Conservation (phyloP, 2,888 invertebrate genomes). For the Heliconius ismenius region DNA sequence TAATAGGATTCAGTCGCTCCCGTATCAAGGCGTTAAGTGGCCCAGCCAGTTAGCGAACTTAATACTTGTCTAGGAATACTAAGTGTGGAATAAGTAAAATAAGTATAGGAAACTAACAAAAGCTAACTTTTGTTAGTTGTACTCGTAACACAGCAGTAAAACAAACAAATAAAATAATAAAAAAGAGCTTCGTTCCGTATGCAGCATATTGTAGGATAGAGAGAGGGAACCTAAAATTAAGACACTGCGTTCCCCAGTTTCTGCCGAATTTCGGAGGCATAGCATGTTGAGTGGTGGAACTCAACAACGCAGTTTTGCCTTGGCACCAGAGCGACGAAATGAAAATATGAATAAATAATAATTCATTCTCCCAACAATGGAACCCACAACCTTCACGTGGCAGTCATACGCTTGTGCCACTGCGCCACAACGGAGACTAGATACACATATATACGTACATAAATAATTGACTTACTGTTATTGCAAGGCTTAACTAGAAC, state of each 20-base stretch:
- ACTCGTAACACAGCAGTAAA: too few species aligned
- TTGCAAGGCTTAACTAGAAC: neutral
- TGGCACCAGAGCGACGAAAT: neutral
- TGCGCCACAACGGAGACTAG: neutral
- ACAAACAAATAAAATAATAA: too few species aligned
- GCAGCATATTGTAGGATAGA: neutral
- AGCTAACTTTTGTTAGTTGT: too few species aligned
- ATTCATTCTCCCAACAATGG: neutral
- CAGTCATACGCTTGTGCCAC: neutral
- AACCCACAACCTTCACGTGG: neutral
- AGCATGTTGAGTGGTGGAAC: neutral
- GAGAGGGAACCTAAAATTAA: neutral
- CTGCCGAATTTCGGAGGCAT: neutral
- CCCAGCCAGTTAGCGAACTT: slow-evolving; percentile 12
- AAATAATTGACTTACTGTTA: slow-evolving; percentile 1
- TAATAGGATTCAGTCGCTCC: slow-evolving; percentile 15
- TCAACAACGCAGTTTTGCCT: neutral
- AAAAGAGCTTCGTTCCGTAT: neutral
- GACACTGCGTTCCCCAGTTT: neutral
- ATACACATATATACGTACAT: neutral
- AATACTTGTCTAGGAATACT: neutral
- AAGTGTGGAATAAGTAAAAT: too few species aligned
- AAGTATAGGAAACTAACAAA: too few species aligned
- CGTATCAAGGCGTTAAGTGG: slow-evolving; percentile 29
- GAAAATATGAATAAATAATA: neutral